phyloP scores from a whole-genome alignment of 53 echinoderm and acorn worm species.

The Crossaster papposus region DNA sequence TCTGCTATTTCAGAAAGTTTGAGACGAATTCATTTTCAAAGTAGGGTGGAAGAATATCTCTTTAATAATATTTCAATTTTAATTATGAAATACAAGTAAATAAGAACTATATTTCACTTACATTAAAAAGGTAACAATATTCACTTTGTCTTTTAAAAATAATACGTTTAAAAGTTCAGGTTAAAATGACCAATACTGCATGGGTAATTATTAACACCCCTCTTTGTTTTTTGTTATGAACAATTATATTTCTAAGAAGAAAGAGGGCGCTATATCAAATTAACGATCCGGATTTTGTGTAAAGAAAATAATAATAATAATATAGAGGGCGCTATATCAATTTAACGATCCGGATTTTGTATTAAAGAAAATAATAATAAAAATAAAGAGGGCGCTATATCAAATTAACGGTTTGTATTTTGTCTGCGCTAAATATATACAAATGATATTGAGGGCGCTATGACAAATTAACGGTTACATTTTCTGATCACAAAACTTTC shows the following conservation, averaged over 20 bases:
- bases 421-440: too few relatives aligned
- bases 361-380: neutral
- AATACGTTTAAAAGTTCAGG: too few relatives aligned
- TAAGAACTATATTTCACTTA: too few relatives aligned
- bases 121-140: too few relatives aligned
- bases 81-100: too few relatives aligned
- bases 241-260: neutral
- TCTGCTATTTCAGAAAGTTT: slow-evolving; percentile 40
- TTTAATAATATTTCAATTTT: too few relatives aligned
- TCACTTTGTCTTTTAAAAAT: too few relatives aligned
- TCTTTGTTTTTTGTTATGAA: neutral
- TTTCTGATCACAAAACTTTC: too few relatives aligned
- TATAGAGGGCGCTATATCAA: too few relatives aligned
- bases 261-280: neutral
- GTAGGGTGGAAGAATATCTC: neutral
- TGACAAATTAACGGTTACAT: neutral
- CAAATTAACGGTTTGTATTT: neutral
- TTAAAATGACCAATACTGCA: too few relatives aligned
- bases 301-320: too few relatives aligned
- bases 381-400: slow-evolving; percentile 3
- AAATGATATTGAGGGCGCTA: slow-evolving; percentile 2
- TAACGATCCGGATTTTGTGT: neutral
- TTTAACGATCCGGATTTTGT: too few relatives aligned
- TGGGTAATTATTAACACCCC: neutral
- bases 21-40: slow-evolving; percentile 24